A percentile compares a stretch with the other conserved stretches of the same genome.
Evolutionary conservation across 2,797 vertebrate genomes (phyloP).

Genomic region (Tangara arthus): DNA sequence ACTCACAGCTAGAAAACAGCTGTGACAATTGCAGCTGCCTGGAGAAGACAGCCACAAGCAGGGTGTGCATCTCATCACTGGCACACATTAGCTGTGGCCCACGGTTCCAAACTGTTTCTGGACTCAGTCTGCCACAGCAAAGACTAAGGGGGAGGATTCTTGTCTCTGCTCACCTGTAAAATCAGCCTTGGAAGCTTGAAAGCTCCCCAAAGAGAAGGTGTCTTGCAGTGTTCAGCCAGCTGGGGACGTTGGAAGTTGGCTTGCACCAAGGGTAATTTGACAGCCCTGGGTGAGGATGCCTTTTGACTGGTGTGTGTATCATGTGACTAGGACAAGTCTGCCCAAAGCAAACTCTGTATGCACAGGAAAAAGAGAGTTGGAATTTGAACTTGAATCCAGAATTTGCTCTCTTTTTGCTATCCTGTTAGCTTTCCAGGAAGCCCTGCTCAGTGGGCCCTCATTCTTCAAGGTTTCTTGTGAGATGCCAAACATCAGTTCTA

Average conservation of each 20-base stretch:
- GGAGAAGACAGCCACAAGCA: background rate
- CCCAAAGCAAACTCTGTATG: background rate
- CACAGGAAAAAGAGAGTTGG: background rate
- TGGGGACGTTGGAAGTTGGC: background rate
- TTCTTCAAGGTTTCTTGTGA: background rate
- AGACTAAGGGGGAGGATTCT: background rate
- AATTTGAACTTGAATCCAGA: background rate
- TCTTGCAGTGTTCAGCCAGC: background rate
- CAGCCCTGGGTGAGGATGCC: background rate
- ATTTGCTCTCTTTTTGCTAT: background rate
- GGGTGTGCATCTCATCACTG: background rate
- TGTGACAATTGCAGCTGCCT: background rate
- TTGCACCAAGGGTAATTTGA: rapidly evolving
- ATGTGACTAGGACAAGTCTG: background rate
- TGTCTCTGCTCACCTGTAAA: background rate
- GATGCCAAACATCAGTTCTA: background rate
- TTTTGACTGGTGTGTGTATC: background rate
- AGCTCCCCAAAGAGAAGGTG: background rate
- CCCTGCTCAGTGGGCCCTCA: background rate
- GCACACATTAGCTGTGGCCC: background rate
- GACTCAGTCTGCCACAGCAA: background rate
- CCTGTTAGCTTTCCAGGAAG: background rate
- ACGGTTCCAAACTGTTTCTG: background rate
- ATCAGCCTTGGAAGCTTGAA: background rate
- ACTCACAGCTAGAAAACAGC: background rate